Percentiles rank a stretch among this genome's conserved stretches.
These are phyloP conservation scores for Drosophila monieri DNA, from an alignment of 2,888 invertebrate species.

Conservation along the genomic window DNA sequence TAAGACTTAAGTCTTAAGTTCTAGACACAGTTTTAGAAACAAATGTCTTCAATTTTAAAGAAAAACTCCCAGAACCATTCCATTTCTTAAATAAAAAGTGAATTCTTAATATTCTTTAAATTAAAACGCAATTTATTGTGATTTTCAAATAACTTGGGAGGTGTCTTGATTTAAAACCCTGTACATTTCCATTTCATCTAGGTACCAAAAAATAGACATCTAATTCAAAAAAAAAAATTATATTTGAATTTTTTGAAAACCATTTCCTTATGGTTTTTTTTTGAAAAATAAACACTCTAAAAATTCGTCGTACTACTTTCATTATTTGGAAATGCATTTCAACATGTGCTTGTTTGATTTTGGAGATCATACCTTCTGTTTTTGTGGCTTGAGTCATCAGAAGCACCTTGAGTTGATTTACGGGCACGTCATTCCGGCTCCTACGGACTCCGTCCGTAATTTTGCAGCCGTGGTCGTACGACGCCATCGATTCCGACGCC, in stretches of 20 bases:
- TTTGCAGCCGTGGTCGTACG: constrained; percentile 20
- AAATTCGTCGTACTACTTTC: neutral
- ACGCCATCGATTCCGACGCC: constrained; percentile 49
- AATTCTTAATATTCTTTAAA: neutral
- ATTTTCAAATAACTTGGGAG: neutral
- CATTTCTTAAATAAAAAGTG: no score
- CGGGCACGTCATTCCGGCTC: constrained; percentile 24
- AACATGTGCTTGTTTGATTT: neutral
- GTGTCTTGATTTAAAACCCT: no score
- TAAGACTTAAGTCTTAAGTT: no score
- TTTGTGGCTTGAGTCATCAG: constrained; percentile 17
- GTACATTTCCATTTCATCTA: no score
- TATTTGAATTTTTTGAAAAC: neutral
- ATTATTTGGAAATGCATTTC: neutral
- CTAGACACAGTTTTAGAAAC: no score
- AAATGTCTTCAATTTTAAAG: no score
- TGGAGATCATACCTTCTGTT: neutral
- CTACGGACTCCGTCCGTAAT: constrained; percentile 2
- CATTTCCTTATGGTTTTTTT: neutral
- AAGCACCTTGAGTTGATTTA: constrained; percentile 22
- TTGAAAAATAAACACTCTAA: neutral
- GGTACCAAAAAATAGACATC: no score
- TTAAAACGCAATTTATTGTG: neutral
- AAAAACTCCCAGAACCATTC: no score
- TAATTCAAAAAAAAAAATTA: no score